These are phyloP conservation scores for Lota lota DNA, from an alignment of 2,113 vertebrate species.

Conservation along the genomic window DNA sequence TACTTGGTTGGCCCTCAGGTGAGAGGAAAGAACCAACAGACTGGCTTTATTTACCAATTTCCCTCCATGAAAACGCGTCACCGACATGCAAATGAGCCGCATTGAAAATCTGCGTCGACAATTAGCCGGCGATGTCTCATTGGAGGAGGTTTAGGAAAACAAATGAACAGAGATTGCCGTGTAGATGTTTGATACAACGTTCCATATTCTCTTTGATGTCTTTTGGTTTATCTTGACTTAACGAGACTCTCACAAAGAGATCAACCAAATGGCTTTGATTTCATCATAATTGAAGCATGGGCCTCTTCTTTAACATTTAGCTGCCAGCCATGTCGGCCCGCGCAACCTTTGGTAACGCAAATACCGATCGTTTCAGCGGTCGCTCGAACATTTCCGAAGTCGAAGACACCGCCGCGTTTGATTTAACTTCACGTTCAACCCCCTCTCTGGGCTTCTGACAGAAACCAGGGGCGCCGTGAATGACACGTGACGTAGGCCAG, in stretches of 20 bases:
- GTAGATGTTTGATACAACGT: slow-evolving; percentile 35
- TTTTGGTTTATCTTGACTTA: slow-evolving; percentile 49
- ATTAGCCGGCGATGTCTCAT: slow-evolving; percentile 43
- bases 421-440: background rate
- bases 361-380: background rate
- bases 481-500: slow-evolving; percentile 35
- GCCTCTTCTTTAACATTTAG: slow-evolving; percentile 10
- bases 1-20: slow-evolving; percentile 62
- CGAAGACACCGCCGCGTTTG: background rate
- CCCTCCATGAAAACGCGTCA: slow-evolving; percentile 18
- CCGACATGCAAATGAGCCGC: slow-evolving; percentile 50
- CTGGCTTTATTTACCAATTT: slow-evolving; percentile 50
- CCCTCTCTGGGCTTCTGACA: background rate
- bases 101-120: slow-evolving; percentile 26
- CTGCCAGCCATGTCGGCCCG: slow-evolving; percentile 14
- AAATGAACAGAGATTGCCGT: slow-evolving; percentile 45
- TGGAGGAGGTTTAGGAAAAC: slow-evolving; percentile 59
- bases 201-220: slow-evolving; percentile 66
- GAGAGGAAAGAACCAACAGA: slow-evolving; percentile 40
- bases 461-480: slow-evolving; percentile 18
- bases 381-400: background rate
- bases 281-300: slow-evolving; percentile 50
- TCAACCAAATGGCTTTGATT: slow-evolving; percentile 59
- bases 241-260: slow-evolving; percentile 59
- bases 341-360: slow-evolving; percentile 7